Evolutionary conservation across 2,113 vertebrate genomes (phyloP), one percentile per base, ranked within the genome.

Genomic region (Muscicapa adusta): DNA sequence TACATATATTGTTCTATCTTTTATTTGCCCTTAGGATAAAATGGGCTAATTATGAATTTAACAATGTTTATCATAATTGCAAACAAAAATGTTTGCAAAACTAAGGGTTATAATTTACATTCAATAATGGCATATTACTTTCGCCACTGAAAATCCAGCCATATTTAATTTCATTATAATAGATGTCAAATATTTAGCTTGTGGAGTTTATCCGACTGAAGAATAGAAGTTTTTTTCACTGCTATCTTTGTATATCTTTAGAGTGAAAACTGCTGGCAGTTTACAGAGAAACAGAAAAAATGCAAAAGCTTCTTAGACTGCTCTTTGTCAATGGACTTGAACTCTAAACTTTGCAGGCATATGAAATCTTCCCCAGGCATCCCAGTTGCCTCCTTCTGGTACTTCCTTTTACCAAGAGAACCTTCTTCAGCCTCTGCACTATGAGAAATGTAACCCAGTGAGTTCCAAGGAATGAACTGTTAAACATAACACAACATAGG

Each of bases 11-110:
- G n/a, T 24, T 86, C 9, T 43, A 57, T 71, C 38, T 83, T 94
- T 90, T 84, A 26, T 67, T 67, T 65, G 79, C 57, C 14, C 19
- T 20, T 40, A 48, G 8, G 50, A 42, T 73, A 89, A 94, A 96
- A 92, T 48, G 15, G 50, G 42, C 31, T 89, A 91, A 93, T 90
- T 91, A 86, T 48, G 10, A 76, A 84, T 89, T 94, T 90, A 76
- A 89, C 8, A 56, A 51, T 40, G 6, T 83, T 48, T 62, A 36
- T 79, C 38, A 34, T 79, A 85, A 79, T 72, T 89, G 45, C 33
- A 76, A 88, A 89, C 12, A 94, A 61, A 95, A 31, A 61, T 61
- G 7, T 71, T 81, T 29, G 3, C 28, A 45, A 92, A 93, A 10
- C 38, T 58, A 54, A 80, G 25, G 13, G 8, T 40, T 51, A 50